Conservation (phyloP, 1,140 invertebrate species). For the Pseudachorutes palmiensis region DNA sequence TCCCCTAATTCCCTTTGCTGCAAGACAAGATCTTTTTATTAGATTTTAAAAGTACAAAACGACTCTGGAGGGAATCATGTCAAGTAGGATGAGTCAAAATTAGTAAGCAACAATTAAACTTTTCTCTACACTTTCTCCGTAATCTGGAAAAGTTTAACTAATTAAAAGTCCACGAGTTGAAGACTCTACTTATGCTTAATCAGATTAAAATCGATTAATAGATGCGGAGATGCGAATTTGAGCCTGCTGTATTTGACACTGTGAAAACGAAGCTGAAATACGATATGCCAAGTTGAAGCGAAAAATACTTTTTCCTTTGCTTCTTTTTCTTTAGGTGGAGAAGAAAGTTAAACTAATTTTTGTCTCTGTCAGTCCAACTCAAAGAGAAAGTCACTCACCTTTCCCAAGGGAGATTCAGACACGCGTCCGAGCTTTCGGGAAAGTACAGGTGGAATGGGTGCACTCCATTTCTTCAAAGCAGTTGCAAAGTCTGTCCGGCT, state of each 20-base stretch:
- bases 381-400: conserved; percentile 29
- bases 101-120: too few relatives aligned
- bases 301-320: neutral
- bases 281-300: neutral
- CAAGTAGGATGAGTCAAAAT: neutral
- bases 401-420: conserved; percentile 36
- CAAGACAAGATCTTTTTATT: neutral
- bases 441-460: conserved; percentile 34
- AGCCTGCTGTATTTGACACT: neutral
- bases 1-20: too few relatives aligned
- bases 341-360: conserved; percentile 10
- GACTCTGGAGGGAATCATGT: neutral
- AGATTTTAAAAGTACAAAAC: neutral
- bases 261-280: neutral
- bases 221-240: too few relatives aligned
- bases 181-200: neutral
- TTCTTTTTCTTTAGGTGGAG: neutral
- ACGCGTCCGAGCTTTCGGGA: conserved; percentile 34
- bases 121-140: too few relatives aligned
- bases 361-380: conserved; percentile 5
- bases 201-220: too few relatives aligned
- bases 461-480: conserved; percentile 35
- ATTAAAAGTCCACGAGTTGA: neutral
- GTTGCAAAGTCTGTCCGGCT: conserved; percentile 27
- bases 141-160: neutral